These are phyloP conservation scores for Eupithecia vulgata DNA, from an alignment of 2,888 invertebrate species.

Conservation along the genomic window DNA sequence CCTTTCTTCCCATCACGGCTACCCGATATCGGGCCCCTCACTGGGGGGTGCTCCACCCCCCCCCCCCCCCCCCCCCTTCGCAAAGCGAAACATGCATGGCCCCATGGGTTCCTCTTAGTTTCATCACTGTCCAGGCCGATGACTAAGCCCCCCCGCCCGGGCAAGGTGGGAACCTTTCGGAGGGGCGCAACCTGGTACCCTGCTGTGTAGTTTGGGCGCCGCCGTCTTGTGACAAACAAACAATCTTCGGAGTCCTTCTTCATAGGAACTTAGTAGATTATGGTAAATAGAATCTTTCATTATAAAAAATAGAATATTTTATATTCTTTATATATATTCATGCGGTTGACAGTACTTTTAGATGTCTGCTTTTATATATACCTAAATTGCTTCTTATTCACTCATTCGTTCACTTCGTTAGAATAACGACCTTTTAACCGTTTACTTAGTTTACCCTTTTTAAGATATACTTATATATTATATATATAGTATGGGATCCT, in stretches of 20 bases:
- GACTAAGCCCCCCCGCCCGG: no score
- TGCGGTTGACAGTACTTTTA: constrained; percentile 18
- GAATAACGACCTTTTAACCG: not conserved
- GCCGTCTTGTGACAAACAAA: not conserved
- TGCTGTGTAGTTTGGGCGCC: not conserved
- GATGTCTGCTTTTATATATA: constrained; percentile 26
- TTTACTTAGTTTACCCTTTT: not conserved
- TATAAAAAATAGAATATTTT: not conserved
- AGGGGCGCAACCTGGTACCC: no score
- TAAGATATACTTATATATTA: no score
- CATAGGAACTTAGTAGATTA: not conserved
- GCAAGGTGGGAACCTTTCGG: no score
- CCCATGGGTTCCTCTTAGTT: no score
- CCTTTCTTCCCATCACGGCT: no score
- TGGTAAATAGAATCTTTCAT: not conserved
- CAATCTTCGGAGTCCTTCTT: not conserved
- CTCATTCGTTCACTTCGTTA: constrained; percentile 22
- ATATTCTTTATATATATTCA: not conserved
- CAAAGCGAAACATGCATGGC: no score
- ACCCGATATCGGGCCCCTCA: no score
- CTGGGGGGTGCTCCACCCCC: no score
- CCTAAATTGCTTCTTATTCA: constrained; percentile 28
- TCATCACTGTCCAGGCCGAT: no score
- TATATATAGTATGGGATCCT: not conserved
- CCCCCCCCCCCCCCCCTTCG: no score